Evolutionary conservation across 2,888 invertebrate genomes (phyloP).

Genomic region (Drosophila rubida): DNA sequence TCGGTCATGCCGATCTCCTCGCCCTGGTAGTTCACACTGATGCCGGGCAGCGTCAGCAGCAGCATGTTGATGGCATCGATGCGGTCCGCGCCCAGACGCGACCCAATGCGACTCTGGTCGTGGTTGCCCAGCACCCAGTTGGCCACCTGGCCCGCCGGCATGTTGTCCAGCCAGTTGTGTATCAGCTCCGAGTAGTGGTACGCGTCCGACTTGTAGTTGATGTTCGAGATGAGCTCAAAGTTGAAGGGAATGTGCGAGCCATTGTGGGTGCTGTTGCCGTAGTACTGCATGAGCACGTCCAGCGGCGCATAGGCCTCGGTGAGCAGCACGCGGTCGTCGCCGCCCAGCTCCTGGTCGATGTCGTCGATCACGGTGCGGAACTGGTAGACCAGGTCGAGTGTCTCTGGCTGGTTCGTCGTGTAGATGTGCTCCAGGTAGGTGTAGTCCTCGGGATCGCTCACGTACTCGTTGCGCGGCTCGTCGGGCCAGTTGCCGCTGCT

Average conservation of each 20-base stretch:
- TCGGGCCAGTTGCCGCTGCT: conserved; percentile 83
- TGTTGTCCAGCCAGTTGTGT: conserved; percentile 87
- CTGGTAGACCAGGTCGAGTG: conserved; percentile 86
- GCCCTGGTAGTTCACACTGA: conserved; percentile 91
- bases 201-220: conserved; percentile 86
- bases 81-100: conserved; percentile 88
- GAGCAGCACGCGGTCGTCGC: conserved; percentile 86
- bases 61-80: conserved; percentile 93
- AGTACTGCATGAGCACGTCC: conserved; percentile 87
- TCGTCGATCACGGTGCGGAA: conserved; percentile 87
- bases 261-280: conserved; percentile 84
- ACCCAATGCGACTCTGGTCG: conserved; percentile 89
- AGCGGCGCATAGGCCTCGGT: conserved; percentile 88
- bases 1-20: conserved; percentile 90
- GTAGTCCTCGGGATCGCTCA: conserved; percentile 86
- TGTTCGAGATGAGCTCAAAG: conserved; percentile 87
- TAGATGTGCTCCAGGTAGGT: conserved; percentile 86
- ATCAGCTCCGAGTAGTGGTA: conserved; percentile 86
- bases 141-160: conserved; percentile 87
- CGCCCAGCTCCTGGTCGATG: conserved; percentile 80
- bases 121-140: conserved; percentile 93
- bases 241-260: conserved; percentile 89
- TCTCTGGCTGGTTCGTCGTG: conserved; percentile 87
- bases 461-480: conserved; percentile 86
- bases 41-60: conserved; percentile 91